phyloP scores from a whole-genome alignment of 2,888 invertebrate species.

The Macaria notata region DNA sequence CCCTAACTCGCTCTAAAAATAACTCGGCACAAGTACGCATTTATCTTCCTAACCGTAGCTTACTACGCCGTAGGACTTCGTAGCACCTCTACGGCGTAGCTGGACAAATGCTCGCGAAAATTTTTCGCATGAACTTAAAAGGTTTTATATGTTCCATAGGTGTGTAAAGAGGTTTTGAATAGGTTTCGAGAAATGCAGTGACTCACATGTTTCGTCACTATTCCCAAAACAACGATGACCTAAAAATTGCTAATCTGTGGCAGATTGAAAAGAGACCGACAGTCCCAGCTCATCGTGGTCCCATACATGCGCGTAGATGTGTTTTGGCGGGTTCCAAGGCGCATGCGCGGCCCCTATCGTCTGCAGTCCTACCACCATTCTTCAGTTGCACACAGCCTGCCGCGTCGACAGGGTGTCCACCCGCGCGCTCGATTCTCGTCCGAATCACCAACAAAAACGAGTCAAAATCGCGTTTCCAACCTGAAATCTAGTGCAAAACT shows the following conservation, averaged over 20 bases:
- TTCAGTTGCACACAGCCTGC: constrained; percentile 70
- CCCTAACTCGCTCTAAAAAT: constrained; percentile 17
- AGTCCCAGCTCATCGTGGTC: constrained; percentile 34
- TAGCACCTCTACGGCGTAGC: constrained; percentile 37
- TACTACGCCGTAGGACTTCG: constrained; percentile 53
- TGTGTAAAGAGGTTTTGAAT: no score
- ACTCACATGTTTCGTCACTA: neutral
- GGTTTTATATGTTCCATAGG: no score
- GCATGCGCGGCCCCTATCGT: constrained; percentile 68
- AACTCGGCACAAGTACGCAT: constrained; percentile 15
- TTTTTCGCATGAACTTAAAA: neutral
- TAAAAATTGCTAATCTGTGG: constrained; percentile 46
- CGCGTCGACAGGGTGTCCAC: constrained; percentile 47
- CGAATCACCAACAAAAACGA: constrained; percentile 63
- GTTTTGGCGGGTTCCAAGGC: constrained; percentile 75
- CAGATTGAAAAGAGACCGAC: constrained; percentile 60
- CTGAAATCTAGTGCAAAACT: constrained; percentile 47
- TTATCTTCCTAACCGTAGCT: constrained; percentile 24
- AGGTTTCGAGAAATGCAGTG: neutral
- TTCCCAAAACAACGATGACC: constrained; percentile 16
- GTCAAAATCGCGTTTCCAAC: constrained; percentile 45
- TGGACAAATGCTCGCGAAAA: constrained; percentile 16
- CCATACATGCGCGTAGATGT: constrained; percentile 79
- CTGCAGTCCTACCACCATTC: constrained; percentile 80
- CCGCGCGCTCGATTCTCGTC: constrained; percentile 46